phyloP scores from a whole-genome alignment of 2,113 vertebrate genomes.

The Dicrurus megarhynchus region DNA sequence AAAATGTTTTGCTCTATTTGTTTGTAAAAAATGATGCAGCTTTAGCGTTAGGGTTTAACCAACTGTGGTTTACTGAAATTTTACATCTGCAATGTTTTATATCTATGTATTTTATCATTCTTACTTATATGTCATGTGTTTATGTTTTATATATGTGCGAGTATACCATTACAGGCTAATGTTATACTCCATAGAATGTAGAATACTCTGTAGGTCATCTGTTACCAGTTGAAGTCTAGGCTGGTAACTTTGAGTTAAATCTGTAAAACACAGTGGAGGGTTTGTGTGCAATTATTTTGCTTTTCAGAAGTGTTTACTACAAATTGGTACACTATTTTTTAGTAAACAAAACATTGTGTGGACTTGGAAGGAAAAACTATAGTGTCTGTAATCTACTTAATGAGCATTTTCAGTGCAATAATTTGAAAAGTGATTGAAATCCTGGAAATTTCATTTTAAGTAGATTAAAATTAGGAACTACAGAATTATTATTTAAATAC shows the following conservation, averaged over 20 bases:
- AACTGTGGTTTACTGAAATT: background rate
- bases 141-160: background rate
- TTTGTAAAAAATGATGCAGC: background rate
- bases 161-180: background rate
- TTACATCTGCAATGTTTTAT: background rate
- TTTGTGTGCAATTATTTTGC: background rate
- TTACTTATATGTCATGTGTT: background rate
- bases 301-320: background rate
- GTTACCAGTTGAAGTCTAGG: background rate
- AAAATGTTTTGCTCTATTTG: background rate
- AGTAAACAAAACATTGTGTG: background rate
- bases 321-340: slow-evolving; percentile 7
- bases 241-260: background rate
- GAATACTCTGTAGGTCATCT: background rate
- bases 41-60: background rate
- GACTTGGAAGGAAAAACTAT: slow-evolving; percentile 18
- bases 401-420: slow-evolving; percentile 52
- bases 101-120: background rate
- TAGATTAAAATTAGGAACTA: slow-evolving; percentile 61
- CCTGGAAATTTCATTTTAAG: slow-evolving; percentile 61
- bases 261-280: background rate
- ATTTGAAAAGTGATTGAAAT: slow-evolving; percentile 67
- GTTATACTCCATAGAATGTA: background rate
- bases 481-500: slow-evolving; percentile 58
- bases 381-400: slow-evolving; percentile 46